These are phyloP conservation scores for Athripsodes cinereus DNA, from an alignment of 2,888 invertebrate species.

Conservation along the genomic window DNA sequence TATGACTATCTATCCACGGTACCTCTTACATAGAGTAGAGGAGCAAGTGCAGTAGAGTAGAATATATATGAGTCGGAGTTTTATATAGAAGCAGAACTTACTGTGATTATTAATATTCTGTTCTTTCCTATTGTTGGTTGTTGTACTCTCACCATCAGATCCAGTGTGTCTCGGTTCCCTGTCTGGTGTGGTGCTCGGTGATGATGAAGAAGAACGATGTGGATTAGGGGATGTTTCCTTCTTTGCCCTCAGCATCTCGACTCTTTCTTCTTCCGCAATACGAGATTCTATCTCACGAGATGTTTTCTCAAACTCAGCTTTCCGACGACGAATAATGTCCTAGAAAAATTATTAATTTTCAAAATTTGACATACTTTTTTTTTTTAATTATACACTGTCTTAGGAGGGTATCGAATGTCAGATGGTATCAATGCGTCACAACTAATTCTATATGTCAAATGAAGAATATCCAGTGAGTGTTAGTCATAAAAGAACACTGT, in stretches of 20 bases:
- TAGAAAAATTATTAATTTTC: too few relatives aligned
- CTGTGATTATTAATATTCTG: conserved; percentile 26
- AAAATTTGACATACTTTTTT: too few relatives aligned
- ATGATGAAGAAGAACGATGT: conserved; percentile 36
- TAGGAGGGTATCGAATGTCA: too few relatives aligned
- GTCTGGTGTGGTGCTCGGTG: conserved; percentile 27
- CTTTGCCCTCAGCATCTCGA: conserved; percentile 29
- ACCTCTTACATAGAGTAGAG: too few relatives aligned
- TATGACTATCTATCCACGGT: too few relatives aligned
- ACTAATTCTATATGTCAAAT: too few relatives aligned
- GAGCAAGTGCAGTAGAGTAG: neutral
- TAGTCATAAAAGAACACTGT: too few relatives aligned
- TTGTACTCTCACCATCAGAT: conserved; percentile 30
- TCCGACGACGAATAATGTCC: conserved; percentile 59
- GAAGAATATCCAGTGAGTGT: too few relatives aligned
- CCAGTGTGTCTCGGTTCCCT: neutral
- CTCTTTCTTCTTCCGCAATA: conserved; percentile 33
- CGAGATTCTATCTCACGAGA: conserved; percentile 68
- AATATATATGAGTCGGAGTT: neutral
- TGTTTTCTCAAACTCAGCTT: conserved; percentile 65
- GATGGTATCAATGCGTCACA: neutral
- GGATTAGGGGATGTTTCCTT: conserved; percentile 35
- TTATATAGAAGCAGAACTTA: conserved; percentile 22
- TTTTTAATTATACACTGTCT: too few relatives aligned
- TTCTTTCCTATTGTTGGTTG: conserved; percentile 29